Evolutionary conservation across 2,113 vertebrate genomes (phyloP).

Genomic region (Gallinago media): DNA sequence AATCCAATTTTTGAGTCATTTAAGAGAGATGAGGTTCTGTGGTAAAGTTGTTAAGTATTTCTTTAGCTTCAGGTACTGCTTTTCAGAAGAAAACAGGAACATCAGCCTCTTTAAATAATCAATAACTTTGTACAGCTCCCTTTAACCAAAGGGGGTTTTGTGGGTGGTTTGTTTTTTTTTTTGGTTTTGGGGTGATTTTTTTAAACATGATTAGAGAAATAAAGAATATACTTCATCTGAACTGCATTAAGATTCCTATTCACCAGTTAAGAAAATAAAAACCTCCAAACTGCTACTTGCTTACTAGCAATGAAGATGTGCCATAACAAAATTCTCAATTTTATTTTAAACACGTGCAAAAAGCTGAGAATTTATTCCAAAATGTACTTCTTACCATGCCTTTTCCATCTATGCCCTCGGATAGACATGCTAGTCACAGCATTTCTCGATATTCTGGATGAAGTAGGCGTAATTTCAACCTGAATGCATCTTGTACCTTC

Average conservation of each 20-base stretch:
- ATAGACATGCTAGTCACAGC: slow-evolving; percentile 98
- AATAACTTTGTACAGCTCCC: not conserved
- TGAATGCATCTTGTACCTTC: slow-evolving; percentile 93
- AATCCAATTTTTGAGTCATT: not conserved
- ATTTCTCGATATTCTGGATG: slow-evolving; percentile 96
- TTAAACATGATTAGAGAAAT: not conserved
- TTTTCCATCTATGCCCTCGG: slow-evolving; percentile 97
- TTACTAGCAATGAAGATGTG: not conserved
- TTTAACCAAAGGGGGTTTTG: not conserved
- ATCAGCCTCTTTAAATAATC: not conserved
- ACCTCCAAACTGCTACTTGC: not conserved
- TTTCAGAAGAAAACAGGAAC: not conserved
- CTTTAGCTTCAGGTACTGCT: not conserved
- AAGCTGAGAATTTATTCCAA: not conserved
- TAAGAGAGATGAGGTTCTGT: not conserved
- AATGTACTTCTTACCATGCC: slow-evolving; percentile 87
- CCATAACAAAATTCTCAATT: not conserved
- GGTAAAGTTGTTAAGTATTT: not conserved
- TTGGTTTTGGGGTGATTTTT: not conserved
- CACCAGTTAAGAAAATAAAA: not conserved
- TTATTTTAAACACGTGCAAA: not conserved
- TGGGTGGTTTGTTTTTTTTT: not conserved
- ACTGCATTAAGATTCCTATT: not conserved
- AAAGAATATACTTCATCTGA: not conserved
- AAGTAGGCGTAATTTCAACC: slow-evolving; percentile 97